These are phyloP conservation scores for Lamproptera curius DNA, from an alignment of 2,888 invertebrate genomes.

Conservation along the genomic window DNA sequence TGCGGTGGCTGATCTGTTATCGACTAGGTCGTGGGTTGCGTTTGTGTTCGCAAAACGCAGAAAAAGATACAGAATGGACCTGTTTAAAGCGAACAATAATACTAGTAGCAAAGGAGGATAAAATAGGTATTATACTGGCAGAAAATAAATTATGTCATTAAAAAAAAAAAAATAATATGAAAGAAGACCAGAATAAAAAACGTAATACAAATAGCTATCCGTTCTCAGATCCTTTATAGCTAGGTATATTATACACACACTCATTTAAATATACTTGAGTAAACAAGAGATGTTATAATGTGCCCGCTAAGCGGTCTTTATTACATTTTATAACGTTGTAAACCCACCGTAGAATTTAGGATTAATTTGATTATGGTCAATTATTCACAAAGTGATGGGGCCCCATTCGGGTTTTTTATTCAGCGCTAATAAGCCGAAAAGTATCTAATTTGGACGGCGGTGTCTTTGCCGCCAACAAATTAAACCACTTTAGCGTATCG, in stretches of 20 bases:
- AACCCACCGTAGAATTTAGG: constrained; percentile 77
- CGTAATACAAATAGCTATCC: too few species aligned
- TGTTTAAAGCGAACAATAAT: neutral
- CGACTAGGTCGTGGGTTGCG: neutral
- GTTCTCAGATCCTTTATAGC: neutral
- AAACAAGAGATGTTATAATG: constrained; percentile 57
- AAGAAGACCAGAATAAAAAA: too few species aligned
- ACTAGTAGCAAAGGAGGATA: neutral
- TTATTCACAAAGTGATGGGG: constrained; percentile 72
- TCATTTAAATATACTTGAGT: constrained; percentile 24
- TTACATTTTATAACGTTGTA: constrained; percentile 74
- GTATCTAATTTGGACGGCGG: constrained; percentile 74
- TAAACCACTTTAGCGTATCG: constrained; percentile 77
- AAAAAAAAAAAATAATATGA: too few species aligned
- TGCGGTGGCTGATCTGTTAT: constrained; percentile 1
- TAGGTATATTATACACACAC: neutral
- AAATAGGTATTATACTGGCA: too few species aligned
- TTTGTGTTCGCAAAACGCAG: neutral
- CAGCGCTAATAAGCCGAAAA: constrained; percentile 74
- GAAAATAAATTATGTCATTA: too few species aligned
- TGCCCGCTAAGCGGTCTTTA: constrained; percentile 70
- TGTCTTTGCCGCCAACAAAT: constrained; percentile 74
- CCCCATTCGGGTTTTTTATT: constrained; percentile 62
- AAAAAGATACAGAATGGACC: neutral
- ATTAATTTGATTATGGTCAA: constrained; percentile 78